A percentile compares a stretch with the other conserved stretches of the same genome.
These are phyloP conservation scores for Brenthis daphne DNA, from an alignment of 2,888 invertebrate genomes.

Conservation along the genomic window DNA sequence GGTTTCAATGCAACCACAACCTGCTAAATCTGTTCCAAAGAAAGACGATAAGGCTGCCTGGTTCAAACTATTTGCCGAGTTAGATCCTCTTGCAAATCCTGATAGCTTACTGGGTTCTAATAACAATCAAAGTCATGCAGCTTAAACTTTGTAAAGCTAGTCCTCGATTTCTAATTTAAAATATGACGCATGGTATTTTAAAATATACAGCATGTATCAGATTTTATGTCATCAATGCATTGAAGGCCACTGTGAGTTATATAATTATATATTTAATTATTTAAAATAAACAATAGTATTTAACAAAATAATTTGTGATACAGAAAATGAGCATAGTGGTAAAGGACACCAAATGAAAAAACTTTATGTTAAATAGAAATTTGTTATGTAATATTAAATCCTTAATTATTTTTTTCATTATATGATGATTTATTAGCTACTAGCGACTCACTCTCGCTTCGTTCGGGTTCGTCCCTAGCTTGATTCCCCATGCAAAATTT, in stretches of 20 bases:
- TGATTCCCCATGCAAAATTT: too few species aligned
- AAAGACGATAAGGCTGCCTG: conserved; percentile 85
- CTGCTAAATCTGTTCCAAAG: conserved; percentile 56
- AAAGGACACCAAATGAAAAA: too few species aligned
- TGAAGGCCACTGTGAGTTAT: conserved; percentile 1
- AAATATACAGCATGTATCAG: conserved; percentile 1
- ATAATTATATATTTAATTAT: neutral
- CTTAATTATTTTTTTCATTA: too few species aligned
- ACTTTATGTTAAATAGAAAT: too few species aligned
- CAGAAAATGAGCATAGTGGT: too few species aligned
- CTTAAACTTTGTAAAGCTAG: conserved; percentile 50
- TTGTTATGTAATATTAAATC: too few species aligned
- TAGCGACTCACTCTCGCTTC: too few species aligned
- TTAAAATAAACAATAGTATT: neutral
- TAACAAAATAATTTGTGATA: too few species aligned
- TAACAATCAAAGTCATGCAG: conserved; percentile 77
- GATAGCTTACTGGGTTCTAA: conserved; percentile 80
- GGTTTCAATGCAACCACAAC: conserved; percentile 16
- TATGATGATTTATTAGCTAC: too few species aligned
- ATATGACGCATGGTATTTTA: neutral
- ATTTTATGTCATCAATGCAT: conserved; percentile 4
- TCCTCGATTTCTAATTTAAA: neutral
- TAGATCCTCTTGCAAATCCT: conserved; percentile 95
- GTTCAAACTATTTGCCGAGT: conserved; percentile 95
- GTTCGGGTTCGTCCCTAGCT: too few species aligned